Percentiles rank a stretch among this genome's conserved stretches.
phyloP scores from a whole-genome alignment of 2,888 invertebrate genomes.

The Nasonovia ribisnigri region DNA sequence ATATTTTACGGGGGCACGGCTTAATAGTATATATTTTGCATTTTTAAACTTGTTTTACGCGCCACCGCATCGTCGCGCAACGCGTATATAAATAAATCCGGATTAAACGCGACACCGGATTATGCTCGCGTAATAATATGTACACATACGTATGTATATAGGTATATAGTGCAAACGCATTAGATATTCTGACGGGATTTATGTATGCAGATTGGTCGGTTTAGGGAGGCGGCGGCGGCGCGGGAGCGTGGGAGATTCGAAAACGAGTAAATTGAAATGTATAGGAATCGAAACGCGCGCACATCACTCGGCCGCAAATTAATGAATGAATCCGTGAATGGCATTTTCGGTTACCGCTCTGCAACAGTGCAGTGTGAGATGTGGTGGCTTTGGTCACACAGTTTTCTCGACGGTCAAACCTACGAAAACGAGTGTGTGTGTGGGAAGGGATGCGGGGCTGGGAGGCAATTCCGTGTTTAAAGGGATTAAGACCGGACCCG shows the following conservation, averaged over 20 bases:
- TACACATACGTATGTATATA: neutral
- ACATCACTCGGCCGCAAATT: neutral
- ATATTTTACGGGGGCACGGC: neutral
- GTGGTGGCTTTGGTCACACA: neutral
- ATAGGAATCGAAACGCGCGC: neutral
- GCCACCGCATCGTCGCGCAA: neutral
- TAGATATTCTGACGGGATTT: slow-evolving; percentile 47
- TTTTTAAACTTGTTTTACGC: slow-evolving; percentile 56
- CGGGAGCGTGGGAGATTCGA: neutral
- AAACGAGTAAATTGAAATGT: slow-evolving; percentile 31
- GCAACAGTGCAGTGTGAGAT: neutral
- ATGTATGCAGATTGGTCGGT: slow-evolving; percentile 12
- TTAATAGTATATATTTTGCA: slow-evolving; percentile 21
- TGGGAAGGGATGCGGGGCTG: neutral
- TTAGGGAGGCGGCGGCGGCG: neutral
- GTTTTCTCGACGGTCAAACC: neutral
- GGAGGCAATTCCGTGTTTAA: neutral
- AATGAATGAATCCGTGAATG: neutral
- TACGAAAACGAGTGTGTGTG: neutral
- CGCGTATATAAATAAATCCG: slow-evolving; percentile 36
- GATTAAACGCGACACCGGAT: slow-evolving; percentile 56
- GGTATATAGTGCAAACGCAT: neutral
- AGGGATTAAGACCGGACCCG: slow-evolving; percentile 46
- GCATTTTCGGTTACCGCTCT: neutral
- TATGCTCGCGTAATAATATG: slow-evolving; percentile 3